These are phyloP conservation scores for Pterois miles DNA, from an alignment of 2,797 vertebrate species.

Conservation along the genomic window DNA sequence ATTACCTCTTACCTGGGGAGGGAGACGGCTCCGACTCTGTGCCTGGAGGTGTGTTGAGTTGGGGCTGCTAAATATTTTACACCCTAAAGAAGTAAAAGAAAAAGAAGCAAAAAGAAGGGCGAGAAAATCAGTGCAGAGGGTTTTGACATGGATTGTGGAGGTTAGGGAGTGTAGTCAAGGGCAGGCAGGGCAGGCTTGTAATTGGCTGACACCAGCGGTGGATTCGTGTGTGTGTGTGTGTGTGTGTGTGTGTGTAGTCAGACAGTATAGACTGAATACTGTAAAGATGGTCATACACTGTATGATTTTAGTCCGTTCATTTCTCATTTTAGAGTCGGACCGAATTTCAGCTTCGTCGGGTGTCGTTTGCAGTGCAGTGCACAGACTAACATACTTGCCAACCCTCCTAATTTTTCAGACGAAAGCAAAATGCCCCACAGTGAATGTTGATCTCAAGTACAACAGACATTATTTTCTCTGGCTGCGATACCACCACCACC, in stretches of 20 bases:
- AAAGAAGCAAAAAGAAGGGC: conserved; percentile 44
- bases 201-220: conserved; percentile 71
- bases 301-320: too few relatives aligned
- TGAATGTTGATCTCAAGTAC: conserved; percentile 67
- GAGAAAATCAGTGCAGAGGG: conserved; percentile 51
- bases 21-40: conserved; percentile 49
- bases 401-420: too few relatives aligned
- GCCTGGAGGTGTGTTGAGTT: conserved; percentile 77
- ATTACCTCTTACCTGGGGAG: conserved; percentile 57
- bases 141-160: conserved; percentile 72
- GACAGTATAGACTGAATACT: conserved; percentile 54
- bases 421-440: too few relatives aligned
- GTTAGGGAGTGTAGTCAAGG: conserved; percentile 75
- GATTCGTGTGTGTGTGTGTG: conserved; percentile 45
- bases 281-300: not conserved
- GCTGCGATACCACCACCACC: conserved; percentile 15
- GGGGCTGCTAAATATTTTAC: conserved; percentile 83
- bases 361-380: too few relatives aligned
- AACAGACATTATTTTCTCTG: conserved; percentile 65
- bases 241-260: conserved; percentile 29
- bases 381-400: too few relatives aligned
- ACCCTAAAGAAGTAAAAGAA: conserved; percentile 57
- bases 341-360: too few relatives aligned
- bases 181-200: conserved; percentile 76
- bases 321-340: too few relatives aligned